Base-by-base conservation (phyloP, 2,888 invertebrate genomes). In the Philereme vetulata region DNA sequence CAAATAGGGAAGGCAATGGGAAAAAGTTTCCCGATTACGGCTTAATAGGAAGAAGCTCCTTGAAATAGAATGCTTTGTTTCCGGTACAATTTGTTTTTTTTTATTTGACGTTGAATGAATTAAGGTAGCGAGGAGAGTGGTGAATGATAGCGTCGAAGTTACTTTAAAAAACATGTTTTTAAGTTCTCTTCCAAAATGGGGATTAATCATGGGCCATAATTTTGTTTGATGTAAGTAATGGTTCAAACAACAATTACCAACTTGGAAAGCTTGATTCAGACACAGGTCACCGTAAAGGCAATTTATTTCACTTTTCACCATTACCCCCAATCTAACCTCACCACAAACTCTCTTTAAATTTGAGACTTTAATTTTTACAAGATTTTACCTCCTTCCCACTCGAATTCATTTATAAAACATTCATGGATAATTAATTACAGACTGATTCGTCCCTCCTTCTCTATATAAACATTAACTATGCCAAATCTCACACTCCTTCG, bases 41-140 rank as follows among this genome's bases (percentile, higher is more conserved):
- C n/a, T n/a, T n/a, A n/a, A n/a, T n/a, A n/a, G n/a, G 75, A 79
- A 75, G 42, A 75, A 71, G 64, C 68, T 52, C 47, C 61, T 70
- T 60, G 64, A 67, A 70, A 70, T 74, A 66, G 60, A 63, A 65
- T 71, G 72, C 77, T 78, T 76, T 78, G 76, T 75, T 78, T 76
- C 74, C 67, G 62, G 68, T 72, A 76, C 76, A 76, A 76, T 80
- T 77, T 77, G 72, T 72, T 72, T 69, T 70, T 72, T 72, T 70
- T 70, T 71, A 62, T 64, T 70, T 71, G 70, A 67, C 64, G 74
- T 72, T 74, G 72, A 78, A 78, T 76, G 68, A 70, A 76, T 75
- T 73, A 72, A 73, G 69, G 60, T 3, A 4, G 43, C 4, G 33
- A 4, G 4, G n/a, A 7, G 7, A 5, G 52, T 54, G 36, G 51